Conservation (phyloP, 2,888 invertebrate genomes). For the Abrostola triplasia region DNA sequence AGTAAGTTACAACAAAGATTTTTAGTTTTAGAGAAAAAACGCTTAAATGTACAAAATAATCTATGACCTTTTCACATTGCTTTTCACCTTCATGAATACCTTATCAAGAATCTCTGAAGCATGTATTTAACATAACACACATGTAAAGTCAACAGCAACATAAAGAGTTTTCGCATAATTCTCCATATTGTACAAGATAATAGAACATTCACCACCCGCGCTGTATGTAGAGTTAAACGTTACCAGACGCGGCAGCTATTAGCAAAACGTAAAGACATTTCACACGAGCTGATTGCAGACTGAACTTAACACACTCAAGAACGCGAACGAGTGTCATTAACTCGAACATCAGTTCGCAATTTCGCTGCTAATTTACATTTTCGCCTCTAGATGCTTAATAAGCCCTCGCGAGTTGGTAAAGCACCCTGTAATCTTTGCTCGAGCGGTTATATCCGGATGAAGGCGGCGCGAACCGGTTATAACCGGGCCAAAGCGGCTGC, state of each 20-base stretch:
- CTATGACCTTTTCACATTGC: background rate
- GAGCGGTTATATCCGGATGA: constrained; percentile 56
- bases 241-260: constrained; percentile 50
- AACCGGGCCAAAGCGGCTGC: constrained; percentile 53
- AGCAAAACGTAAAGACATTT: constrained; percentile 51
- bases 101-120: no score
- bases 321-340: constrained; percentile 63
- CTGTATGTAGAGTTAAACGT: constrained; percentile 35
- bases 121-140: background rate
- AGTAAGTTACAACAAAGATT: no score
- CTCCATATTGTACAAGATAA: background rate
- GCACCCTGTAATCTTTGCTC: constrained; percentile 67
- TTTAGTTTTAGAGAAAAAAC: no score
- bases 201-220: background rate
- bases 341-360: constrained; percentile 63
- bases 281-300: constrained; percentile 57
- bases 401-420: constrained; percentile 61
- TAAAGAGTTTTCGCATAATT: background rate
- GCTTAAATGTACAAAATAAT: background rate
- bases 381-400: constrained; percentile 67
- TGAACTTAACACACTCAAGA: constrained; percentile 56
- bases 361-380: constrained; percentile 73
- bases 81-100: no score
- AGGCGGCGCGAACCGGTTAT: constrained; percentile 53
- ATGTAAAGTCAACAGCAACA: background rate